A percentile compares a stretch with the other conserved stretches of the same genome.
Evolutionary conservation across 92 coral and sea anemone genomes (phyloP).

Genomic region (Epizoanthus ramosus): DNA sequence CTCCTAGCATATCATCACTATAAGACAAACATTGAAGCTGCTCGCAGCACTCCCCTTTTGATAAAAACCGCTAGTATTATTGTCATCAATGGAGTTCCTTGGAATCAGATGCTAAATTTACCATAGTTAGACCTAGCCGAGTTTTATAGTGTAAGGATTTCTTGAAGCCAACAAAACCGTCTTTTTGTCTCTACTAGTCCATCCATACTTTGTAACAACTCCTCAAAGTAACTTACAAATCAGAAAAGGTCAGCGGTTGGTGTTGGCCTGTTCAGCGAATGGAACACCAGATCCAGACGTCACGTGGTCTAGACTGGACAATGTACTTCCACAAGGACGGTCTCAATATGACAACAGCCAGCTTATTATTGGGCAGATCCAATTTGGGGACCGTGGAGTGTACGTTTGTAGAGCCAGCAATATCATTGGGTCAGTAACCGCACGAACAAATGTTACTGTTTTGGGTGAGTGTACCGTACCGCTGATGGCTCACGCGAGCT

Average conservation of each 20-base stretch:
- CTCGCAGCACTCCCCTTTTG: too few relatives aligned
- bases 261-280: background rate
- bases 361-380: background rate
- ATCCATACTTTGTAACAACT: background rate
- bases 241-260: background rate
- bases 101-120: too few relatives aligned
- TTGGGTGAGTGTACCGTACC: background rate
- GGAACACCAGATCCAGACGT: background rate
- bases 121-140: too few relatives aligned
- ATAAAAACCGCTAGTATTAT: too few relatives aligned
- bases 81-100: too few relatives aligned
- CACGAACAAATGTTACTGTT: background rate
- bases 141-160: too few relatives aligned
- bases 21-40: too few relatives aligned
- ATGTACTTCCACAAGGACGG: background rate
- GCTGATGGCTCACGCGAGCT: too few relatives aligned
- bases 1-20: too few relatives aligned
- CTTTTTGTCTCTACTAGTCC: background rate
- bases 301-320: background rate
- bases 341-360: background rate
- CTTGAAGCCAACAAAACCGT: too few relatives aligned
- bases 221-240: background rate
- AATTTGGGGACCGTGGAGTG: background rate
- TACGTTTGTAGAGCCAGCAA: conserved; percentile 15
- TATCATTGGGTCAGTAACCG: conserved; percentile 8